Conservation (phyloP, 2,797 vertebrate species). For the Lemur catta region DNA sequence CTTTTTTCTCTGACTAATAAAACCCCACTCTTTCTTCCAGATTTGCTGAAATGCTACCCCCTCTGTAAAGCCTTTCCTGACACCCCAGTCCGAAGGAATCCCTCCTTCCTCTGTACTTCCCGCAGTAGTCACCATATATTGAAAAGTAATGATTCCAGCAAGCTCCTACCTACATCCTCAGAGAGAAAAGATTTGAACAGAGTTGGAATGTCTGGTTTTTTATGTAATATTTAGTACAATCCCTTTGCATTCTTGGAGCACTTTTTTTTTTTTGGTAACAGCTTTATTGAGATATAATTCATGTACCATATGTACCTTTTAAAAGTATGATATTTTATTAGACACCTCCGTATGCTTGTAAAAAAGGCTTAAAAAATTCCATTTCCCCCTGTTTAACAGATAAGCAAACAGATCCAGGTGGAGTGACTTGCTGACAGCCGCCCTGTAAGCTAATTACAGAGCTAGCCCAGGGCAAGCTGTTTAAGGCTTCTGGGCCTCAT, state of each 20-base stretch:
- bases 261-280: background rate
- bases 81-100: background rate
- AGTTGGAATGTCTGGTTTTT: slow-evolving; percentile 12
- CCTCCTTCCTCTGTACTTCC: background rate
- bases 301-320: background rate
- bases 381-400: background rate
- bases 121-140: background rate
- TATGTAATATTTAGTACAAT: background rate
- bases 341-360: background rate
- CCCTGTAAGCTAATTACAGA: background rate
- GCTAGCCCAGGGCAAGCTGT: background rate
- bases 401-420: background rate
- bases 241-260: background rate
- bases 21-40: background rate
- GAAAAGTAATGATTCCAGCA: background rate
- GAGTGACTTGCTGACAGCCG: background rate
- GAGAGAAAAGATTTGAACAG: background rate
- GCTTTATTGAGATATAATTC: background rate
- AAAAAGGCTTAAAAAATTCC: background rate
- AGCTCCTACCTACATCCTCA: background rate
- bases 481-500: background rate
- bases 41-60: background rate
- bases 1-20: background rate
- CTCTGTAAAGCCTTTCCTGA: background rate
- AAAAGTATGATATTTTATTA: background rate